Percentiles rank a stretch among this genome's conserved stretches.
phyloP scores from a whole-genome alignment of 2,888 invertebrate genomes.

The Mesorhabditis spiculigera region DNA sequence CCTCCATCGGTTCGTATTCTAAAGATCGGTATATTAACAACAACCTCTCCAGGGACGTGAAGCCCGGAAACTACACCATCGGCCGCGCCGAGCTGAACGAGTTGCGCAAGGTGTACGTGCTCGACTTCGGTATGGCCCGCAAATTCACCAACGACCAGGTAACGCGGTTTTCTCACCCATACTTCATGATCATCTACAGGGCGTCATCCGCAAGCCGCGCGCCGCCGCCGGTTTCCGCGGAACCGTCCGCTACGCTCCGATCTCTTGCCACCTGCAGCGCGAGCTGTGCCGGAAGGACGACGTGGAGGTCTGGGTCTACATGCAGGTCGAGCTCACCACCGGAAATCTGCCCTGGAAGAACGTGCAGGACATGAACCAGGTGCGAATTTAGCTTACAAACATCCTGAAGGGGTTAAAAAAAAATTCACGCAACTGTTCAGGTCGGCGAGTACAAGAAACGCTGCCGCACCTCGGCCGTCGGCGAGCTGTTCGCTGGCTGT shows the following conservation, averaged over 20 bases:
- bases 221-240: slow-evolving; percentile 52
- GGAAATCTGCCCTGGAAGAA: slow-evolving; percentile 44
- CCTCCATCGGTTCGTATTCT: slow-evolving; percentile 28
- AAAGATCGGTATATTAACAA: neutral
- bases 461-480: slow-evolving; percentile 26
- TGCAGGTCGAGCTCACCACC: slow-evolving; percentile 42
- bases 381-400: too few species aligned
- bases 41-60: neutral
- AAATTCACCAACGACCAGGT: slow-evolving; percentile 40
- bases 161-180: neutral
- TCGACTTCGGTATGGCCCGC: slow-evolving; percentile 38
- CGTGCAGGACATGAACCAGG: slow-evolving; percentile 37
- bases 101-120: slow-evolving; percentile 39
- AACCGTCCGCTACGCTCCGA: slow-evolving; percentile 51
- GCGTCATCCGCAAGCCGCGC: slow-evolving; percentile 47
- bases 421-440: slow-evolving; percentile 7
- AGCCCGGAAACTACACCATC: slow-evolving; percentile 37
- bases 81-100: slow-evolving; percentile 33
- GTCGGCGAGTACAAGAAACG: slow-evolving; percentile 38
- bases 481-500: slow-evolving; percentile 35
- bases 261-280: slow-evolving; percentile 48
- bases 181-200: slow-evolving; percentile 22
- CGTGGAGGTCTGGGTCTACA: slow-evolving; percentile 41
- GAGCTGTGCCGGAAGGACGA: slow-evolving; percentile 46
- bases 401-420: too few species aligned